phyloP scores from a whole-genome alignment of 1,140 invertebrate species.

The Cephus cinctus region DNA sequence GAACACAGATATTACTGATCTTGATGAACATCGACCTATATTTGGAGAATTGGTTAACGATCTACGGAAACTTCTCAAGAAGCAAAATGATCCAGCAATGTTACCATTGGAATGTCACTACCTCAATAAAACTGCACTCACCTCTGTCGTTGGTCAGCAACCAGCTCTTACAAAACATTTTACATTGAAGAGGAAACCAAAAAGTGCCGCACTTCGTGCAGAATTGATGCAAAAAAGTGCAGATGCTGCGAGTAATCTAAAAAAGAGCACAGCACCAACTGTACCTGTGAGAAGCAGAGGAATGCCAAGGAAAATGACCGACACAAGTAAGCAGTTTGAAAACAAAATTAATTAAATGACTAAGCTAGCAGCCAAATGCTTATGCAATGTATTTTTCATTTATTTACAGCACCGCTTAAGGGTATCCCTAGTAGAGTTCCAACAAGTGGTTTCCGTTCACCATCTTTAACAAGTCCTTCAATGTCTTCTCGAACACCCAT shows the following conservation, averaged over 20 bases:
- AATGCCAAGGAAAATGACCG: constrained; percentile 95
- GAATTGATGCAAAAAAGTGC: constrained; percentile 89
- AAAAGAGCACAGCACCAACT: constrained; percentile 84
- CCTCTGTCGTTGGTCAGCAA: constrained; percentile 74
- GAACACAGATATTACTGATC: constrained; percentile 81
- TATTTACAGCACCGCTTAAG: constrained; percentile 78
- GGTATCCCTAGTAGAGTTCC: constrained; percentile 83
- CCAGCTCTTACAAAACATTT: constrained; percentile 84
- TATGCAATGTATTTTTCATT: constrained; percentile 24
- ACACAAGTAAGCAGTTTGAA: constrained; percentile 73
- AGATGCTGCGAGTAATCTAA: constrained; percentile 85
- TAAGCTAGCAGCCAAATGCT: no score
- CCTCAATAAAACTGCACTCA: constrained; percentile 89
- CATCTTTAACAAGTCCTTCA: constrained; percentile 58
- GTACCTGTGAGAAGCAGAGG: constrained; percentile 89
- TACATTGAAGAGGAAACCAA: constrained; percentile 90
- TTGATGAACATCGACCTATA: constrained; percentile 84
- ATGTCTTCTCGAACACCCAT: constrained; percentile 55
- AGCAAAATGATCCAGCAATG: constrained; percentile 83
- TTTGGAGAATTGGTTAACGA: constrained; percentile 90
- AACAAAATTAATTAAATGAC: neutral
- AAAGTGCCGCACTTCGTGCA: constrained; percentile 85
- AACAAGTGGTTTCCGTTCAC: constrained; percentile 64
- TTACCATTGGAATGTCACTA: constrained; percentile 95
- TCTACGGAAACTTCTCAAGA: constrained; percentile 80